These are phyloP conservation scores for Tachina lurida DNA, from an alignment of 2,888 invertebrate species.

Conservation along the genomic window DNA sequence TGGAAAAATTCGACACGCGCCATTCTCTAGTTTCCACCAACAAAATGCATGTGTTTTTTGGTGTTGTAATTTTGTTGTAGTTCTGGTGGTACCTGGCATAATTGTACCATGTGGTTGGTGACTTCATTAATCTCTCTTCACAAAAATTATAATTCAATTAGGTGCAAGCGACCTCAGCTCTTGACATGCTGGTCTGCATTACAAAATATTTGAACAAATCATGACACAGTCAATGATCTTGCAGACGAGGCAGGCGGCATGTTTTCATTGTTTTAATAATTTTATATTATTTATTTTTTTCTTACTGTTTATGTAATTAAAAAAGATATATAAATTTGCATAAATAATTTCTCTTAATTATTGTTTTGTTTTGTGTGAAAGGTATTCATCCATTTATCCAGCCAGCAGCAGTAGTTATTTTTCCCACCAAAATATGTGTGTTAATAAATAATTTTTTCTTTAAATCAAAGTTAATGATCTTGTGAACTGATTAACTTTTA, in stretches of 20 bases:
- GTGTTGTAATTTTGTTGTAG: too few relatives aligned
- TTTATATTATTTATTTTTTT: background rate
- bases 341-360: conserved; percentile 59
- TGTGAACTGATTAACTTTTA: conserved; percentile 53
- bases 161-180: conserved; percentile 26
- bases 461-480: conserved; percentile 38
- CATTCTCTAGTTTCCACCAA: too few relatives aligned
- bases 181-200: conserved; percentile 67
- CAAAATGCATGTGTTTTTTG: too few relatives aligned
- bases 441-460: conserved; percentile 43
- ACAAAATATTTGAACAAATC: conserved; percentile 40
- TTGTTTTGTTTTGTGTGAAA: conserved; percentile 34
- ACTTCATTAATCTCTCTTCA: background rate
- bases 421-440: conserved; percentile 56
- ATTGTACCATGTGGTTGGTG: too few relatives aligned
- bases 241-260: conserved; percentile 6
- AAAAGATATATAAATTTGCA: conserved; percentile 48
- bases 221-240: conserved; percentile 61
- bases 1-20: too few relatives aligned
- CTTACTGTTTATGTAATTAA: conserved; percentile 53
- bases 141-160: conserved; percentile 5
- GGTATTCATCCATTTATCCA: background rate
- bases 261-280: conserved; percentile 25
- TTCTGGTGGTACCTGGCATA: too few relatives aligned
- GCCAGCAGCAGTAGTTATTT: conserved; percentile 3